Evolutionary conservation across 2,797 vertebrate genomes (phyloP).

Genomic region (Sebastes minor): DNA sequence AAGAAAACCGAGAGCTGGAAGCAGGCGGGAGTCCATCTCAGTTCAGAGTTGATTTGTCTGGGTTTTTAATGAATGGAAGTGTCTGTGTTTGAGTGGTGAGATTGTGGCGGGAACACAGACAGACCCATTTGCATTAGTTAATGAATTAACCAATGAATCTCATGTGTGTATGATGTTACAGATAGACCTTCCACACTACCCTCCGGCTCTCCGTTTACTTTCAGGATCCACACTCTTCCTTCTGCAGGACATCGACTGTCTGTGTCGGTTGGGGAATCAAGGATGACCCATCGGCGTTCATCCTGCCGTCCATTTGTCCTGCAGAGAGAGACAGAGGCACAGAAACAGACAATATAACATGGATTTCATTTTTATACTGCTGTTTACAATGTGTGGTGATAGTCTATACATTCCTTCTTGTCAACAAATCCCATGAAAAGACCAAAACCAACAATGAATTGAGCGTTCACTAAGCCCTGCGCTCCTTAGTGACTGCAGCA

Average conservation of each 20-base stretch:
- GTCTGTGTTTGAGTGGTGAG: not conserved
- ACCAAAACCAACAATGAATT: no score
- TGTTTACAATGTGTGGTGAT: no score
- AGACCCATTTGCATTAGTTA: not conserved
- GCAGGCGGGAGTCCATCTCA: not conserved
- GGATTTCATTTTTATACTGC: no score
- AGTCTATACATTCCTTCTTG: no score
- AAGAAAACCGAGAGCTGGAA: not conserved
- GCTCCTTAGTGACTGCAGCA: no score
- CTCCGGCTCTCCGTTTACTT: slow-evolving; percentile 27
- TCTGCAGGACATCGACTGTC: not conserved
- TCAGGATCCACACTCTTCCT: slow-evolving; percentile 38
- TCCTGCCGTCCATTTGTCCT: not conserved
- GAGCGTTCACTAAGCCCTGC: no score
- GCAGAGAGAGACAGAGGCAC: not conserved
- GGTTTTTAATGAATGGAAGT: not conserved
- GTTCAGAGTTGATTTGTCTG: not conserved
- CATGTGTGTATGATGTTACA: not conserved
- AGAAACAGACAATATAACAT: not conserved
- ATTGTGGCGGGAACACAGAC: not conserved
- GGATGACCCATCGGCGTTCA: not conserved
- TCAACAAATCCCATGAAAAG: no score
- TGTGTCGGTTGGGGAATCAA: not conserved
- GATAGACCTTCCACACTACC: not conserved
- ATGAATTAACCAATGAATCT: not conserved